Evolutionary conservation across 2,797 vertebrate genomes (phyloP).

Genomic region (Erpetoichthys calabaricus): DNA sequence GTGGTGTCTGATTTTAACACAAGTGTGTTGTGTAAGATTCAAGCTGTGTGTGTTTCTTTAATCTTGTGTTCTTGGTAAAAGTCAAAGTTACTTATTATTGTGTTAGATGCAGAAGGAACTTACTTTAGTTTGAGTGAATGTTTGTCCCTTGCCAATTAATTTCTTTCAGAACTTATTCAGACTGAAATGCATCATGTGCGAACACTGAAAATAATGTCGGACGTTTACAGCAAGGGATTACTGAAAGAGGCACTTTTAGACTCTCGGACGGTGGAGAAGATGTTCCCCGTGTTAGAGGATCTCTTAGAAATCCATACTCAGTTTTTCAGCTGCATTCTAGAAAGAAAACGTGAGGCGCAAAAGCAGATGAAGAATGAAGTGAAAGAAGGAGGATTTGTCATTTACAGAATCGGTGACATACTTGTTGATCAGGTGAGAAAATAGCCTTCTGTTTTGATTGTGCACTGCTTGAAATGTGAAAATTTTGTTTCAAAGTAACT

Average conservation of each 20-base stretch:
- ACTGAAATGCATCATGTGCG: slow-evolving; percentile 93
- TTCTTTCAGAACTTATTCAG: slow-evolving; percentile 76
- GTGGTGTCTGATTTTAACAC: too few relatives aligned
- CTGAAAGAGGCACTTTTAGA: slow-evolving; percentile 74
- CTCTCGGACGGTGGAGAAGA: slow-evolving; percentile 61
- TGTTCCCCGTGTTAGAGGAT: slow-evolving; percentile 81
- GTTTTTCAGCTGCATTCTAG: slow-evolving; percentile 75
- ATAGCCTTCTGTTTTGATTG: not conserved
- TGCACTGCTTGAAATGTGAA: not conserved
- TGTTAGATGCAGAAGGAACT: too few relatives aligned
- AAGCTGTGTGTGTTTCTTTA: too few relatives aligned
- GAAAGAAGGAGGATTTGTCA: slow-evolving; percentile 62
- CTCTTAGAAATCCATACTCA: slow-evolving; percentile 77
- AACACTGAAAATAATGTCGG: slow-evolving; percentile 86
- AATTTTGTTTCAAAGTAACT: not conserved
- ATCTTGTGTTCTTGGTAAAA: not conserved
- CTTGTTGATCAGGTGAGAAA: slow-evolving; percentile 73
- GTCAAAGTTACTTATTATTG: too few relatives aligned
- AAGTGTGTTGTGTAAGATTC: too few relatives aligned
- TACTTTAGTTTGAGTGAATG: not conserved
- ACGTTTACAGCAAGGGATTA: slow-evolving; percentile 85
- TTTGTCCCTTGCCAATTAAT: not conserved
- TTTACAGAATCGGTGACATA: slow-evolving; percentile 79
- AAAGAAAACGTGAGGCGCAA: slow-evolving; percentile 71
- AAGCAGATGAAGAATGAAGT: slow-evolving; percentile 33